A percentile compares a stretch with the other conserved stretches of the same genome.
These are phyloP conservation scores for Polydrusus pterygomalis DNA, from an alignment of 2,888 invertebrate genomes.

Conservation along the genomic window DNA sequence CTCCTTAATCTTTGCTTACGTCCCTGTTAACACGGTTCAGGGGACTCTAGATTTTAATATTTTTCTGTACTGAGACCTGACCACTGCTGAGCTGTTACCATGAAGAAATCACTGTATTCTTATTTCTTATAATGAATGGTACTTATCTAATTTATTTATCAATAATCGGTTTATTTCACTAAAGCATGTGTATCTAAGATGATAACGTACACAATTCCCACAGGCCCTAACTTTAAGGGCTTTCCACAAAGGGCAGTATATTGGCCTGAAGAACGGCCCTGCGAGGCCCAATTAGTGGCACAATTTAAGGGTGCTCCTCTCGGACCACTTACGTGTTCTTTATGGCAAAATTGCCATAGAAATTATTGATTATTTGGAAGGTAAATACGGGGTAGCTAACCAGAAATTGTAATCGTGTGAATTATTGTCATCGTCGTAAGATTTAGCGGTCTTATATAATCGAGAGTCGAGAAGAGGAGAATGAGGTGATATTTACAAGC, in stretches of 20 bases:
- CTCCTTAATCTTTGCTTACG: too few species aligned
- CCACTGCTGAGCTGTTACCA: too few species aligned
- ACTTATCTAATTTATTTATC: constrained; percentile 26
- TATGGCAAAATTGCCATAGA: constrained; percentile 50
- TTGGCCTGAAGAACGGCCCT: constrained; percentile 65
- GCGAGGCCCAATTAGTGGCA: constrained; percentile 64
- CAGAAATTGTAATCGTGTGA: too few species aligned
- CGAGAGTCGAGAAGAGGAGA: too few species aligned
- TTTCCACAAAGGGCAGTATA: constrained; percentile 50
- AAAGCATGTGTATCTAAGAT: constrained; percentile 45
- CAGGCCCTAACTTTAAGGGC: constrained; percentile 44
- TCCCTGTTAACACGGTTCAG: too few species aligned
- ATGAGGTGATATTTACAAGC: too few species aligned
- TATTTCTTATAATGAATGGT: too few species aligned
- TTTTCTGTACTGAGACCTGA: too few species aligned
- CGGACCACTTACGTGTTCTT: constrained; percentile 55
- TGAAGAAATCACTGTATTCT: too few species aligned
- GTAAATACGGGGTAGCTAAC: constrained; percentile 35
- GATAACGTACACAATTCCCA: constrained; percentile 47
- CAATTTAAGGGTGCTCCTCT: constrained; percentile 56
- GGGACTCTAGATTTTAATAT: too few species aligned
- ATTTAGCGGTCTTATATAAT: too few species aligned
- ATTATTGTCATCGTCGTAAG: too few species aligned
- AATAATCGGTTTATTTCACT: constrained; percentile 38
- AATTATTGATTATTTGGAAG: constrained; percentile 51